These are phyloP conservation scores for Mnemiopsis leidyi DNA, from an alignment of 37 sponge, comb jelly and placozoan species.

Conservation along the genomic window DNA sequence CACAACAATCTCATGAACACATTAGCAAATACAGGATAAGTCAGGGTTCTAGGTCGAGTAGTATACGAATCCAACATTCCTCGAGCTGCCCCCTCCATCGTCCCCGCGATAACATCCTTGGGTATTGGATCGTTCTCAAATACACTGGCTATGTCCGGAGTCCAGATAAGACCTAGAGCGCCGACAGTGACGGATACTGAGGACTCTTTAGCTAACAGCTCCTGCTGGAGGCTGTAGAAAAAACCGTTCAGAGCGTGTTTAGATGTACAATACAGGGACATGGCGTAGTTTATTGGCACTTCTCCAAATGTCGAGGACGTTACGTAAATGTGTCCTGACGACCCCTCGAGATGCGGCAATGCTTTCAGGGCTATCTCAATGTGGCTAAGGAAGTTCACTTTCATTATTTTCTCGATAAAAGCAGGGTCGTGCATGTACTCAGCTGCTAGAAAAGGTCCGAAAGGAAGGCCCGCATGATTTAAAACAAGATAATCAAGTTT, in stretches of 20 bases:
- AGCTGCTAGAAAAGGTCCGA: slow-evolving; percentile 28
- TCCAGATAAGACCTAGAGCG: slow-evolving; percentile 35
- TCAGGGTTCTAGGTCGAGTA: not conserved
- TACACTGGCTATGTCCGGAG: not conserved
- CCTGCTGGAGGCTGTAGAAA: slow-evolving; percentile 65
- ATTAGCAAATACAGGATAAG: not conserved
- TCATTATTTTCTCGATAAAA: not conserved
- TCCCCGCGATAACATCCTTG: not conserved
- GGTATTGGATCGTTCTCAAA: not conserved
- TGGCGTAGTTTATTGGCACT: not conserved
- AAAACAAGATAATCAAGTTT: not conserved
- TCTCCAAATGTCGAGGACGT: not conserved
- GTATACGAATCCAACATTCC: not conserved
- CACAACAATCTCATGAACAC: not conserved
- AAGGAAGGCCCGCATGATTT: not conserved
- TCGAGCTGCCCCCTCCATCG: not conserved
- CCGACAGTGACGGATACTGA: not conserved
- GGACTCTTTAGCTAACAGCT: not conserved
- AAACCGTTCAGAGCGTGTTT: slow-evolving; percentile 60
- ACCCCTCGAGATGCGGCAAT: not conserved
- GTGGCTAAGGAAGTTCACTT: slow-evolving; percentile 43
- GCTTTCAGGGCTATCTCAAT: slow-evolving; percentile 26
- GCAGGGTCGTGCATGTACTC: not conserved
- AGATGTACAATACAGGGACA: not conserved
- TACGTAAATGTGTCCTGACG: not conserved